phyloP scores from a whole-genome alignment of 2,888 invertebrate species.

The Mythimna pallens region DNA sequence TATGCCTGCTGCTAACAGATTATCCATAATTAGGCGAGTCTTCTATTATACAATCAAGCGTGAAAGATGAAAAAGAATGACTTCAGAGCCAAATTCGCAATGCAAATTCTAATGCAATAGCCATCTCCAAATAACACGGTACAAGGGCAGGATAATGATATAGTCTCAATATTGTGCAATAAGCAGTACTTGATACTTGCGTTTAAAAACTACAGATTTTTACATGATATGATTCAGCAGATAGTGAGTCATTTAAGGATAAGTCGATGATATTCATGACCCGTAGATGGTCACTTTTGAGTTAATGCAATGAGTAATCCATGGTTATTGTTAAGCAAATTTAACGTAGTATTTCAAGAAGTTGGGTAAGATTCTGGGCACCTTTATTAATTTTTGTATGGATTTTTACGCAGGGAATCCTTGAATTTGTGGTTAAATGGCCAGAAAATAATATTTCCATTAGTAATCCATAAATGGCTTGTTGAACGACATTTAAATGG shows the following conservation, averaged over 20 bases:
- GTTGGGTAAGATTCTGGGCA: not conserved
- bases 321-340: slow-evolving; percentile 34
- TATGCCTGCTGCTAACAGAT: too few species aligned
- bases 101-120: too few species aligned
- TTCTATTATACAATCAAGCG: too few species aligned
- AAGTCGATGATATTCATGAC: slow-evolving; percentile 46
- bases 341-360: slow-evolving; percentile 20
- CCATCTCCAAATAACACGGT: too few species aligned
- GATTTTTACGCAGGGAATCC: too few species aligned
- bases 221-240: slow-evolving; percentile 35
- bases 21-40: too few species aligned
- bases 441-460: too few species aligned
- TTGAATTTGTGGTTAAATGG: too few species aligned
- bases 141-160: not conserved
- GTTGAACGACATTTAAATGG: too few species aligned
- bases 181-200: not conserved
- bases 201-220: slow-evolving; percentile 19
- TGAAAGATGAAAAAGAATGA: too few species aligned
- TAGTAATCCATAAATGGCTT: too few species aligned
- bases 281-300: slow-evolving; percentile 38
- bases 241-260: slow-evolving; percentile 44
- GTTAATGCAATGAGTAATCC: slow-evolving; percentile 47
- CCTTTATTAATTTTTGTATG: not conserved
- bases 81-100: too few species aligned
- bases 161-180: not conserved